Conservation (phyloP, 2,113 vertebrate species). For the Actinemys pallida region DNA sequence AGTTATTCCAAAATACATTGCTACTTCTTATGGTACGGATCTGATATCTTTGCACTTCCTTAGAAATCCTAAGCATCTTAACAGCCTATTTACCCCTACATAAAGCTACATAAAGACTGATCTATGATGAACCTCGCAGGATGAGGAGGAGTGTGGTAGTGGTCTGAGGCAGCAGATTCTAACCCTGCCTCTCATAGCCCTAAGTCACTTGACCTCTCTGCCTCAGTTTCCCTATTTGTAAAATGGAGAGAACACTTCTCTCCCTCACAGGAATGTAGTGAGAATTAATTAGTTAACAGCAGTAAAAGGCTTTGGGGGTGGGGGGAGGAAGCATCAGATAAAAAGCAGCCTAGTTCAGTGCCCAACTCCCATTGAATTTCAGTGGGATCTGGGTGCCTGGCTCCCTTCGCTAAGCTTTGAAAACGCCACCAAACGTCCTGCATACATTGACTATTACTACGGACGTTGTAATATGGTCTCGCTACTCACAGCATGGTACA, state of each 20-base stretch:
- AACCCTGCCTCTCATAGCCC: neutral
- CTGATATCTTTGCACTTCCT: neutral
- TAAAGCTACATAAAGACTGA: too few species aligned
- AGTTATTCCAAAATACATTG: neutral
- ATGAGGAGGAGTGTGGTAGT: too few species aligned
- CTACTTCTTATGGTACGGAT: neutral
- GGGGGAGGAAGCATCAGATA: neutral
- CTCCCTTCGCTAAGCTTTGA: neutral
- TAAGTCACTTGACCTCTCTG: neutral
- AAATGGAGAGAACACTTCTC: neutral
- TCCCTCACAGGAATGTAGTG: neutral
- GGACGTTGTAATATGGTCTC: neutral
- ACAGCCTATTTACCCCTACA: neutral
- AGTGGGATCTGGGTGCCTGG: neutral
- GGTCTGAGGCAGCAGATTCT: neutral
- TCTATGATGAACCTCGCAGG: neutral
- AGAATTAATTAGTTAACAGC: neutral
- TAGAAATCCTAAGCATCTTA: neutral
- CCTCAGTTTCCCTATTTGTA: neutral
- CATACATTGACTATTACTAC: neutral
- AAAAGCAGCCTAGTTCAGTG: neutral
- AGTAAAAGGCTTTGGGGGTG: neutral
- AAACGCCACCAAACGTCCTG: neutral
- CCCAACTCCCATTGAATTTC: neutral
- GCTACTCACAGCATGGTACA: too few species aligned